phyloP scores from a whole-genome alignment of 1,140 invertebrate species.

The Melanaphis sacchari region DNA sequence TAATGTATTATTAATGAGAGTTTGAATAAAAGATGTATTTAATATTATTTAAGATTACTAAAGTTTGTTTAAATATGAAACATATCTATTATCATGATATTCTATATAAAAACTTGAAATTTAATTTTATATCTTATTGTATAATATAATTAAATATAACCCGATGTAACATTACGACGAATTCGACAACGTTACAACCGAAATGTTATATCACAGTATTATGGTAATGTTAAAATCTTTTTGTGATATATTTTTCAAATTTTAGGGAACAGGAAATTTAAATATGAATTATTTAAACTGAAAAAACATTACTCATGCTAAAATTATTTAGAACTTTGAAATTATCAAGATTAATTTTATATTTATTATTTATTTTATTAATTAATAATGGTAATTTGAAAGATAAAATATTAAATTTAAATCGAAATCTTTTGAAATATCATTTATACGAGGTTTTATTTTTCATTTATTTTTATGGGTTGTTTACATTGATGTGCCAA shows the following conservation, averaged over 20 bases:
- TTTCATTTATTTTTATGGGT: no score
- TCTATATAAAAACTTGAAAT: neutral
- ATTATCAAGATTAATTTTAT: no score
- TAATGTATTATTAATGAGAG: neutral
- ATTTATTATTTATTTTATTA: no score
- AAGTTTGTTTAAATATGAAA: neutral
- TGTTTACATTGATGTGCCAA: no score
- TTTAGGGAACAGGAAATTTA: neutral
- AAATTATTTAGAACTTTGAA: no score
- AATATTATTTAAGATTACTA: neutral
- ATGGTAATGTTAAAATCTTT: neutral
- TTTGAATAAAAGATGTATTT: neutral
- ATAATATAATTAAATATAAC: neutral
- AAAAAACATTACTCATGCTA: no score
- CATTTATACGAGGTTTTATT: no score
- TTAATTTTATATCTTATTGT: neutral
- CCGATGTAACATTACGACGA: neutral
- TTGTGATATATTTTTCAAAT: neutral
- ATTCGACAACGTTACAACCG: neutral
- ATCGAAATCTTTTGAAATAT: no score
- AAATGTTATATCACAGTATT: neutral
- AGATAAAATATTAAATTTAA: no score
- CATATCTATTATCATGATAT: neutral
- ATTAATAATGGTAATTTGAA: no score
- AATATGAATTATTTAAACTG: neutral